Percentiles rank a stretch among this genome's conserved stretches.
Evolutionary conservation across 2,888 invertebrate genomes (phyloP).

Genomic region (Aelia acuminata): DNA sequence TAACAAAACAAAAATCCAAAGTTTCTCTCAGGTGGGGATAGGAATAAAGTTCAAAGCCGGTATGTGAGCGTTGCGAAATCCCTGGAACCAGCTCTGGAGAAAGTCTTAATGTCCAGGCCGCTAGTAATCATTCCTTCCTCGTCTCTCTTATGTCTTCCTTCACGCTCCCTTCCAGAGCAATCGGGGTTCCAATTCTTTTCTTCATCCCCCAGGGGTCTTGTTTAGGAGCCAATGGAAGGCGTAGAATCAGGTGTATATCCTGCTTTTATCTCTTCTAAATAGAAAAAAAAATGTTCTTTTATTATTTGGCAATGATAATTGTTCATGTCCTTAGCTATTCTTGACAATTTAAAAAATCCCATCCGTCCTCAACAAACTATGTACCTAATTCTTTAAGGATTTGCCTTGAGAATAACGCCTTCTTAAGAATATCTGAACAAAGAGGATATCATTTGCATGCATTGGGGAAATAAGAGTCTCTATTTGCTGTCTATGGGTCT

Average conservation of each 20-base stretch:
- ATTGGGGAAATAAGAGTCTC: too few relatives aligned
- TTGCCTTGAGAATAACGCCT: too few relatives aligned
- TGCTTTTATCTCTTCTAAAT: not conserved
- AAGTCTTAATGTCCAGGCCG: slow-evolving; percentile 29
- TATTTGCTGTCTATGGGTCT: too few relatives aligned
- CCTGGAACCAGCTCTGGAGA: not conserved
- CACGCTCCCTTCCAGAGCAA: not conserved
- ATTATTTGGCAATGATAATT: not conserved
- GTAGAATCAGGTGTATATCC: not conserved
- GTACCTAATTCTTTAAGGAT: too few relatives aligned
- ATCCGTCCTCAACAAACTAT: too few relatives aligned
- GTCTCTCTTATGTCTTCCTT: slow-evolving; percentile 27
- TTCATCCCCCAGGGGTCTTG: not conserved
- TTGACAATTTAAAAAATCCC: too few relatives aligned
- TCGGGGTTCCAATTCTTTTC: not conserved
- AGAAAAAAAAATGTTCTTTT: not conserved
- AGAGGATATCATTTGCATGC: too few relatives aligned
- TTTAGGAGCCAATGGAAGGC: not conserved
- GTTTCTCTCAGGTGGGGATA: slow-evolving; percentile 20
- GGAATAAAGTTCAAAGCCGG: slow-evolving; percentile 31
- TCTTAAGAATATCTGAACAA: too few relatives aligned
- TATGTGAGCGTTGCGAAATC: slow-evolving; percentile 36
- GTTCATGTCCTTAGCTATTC: not conserved
- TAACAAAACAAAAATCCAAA: not conserved
- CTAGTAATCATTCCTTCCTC: not conserved